Percentiles rank a stretch among this genome's conserved stretches.
Evolutionary conservation across 53 echinoderm and acorn worm species (phyloP).

Genomic region (Crossaster papposus): DNA sequence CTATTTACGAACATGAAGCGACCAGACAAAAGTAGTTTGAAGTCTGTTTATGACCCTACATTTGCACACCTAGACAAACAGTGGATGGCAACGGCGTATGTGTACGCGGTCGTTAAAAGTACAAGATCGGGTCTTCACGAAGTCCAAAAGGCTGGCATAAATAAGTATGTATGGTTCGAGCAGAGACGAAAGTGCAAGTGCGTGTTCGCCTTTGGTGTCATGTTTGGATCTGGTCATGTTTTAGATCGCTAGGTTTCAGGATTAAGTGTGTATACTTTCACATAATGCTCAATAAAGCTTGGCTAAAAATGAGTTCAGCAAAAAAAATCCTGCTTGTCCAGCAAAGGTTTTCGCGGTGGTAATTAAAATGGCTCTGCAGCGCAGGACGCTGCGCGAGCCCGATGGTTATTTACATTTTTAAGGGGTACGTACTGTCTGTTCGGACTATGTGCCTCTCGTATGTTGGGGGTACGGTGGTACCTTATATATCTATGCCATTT

Average conservation of each 20-base stretch:
- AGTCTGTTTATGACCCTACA: neutral
- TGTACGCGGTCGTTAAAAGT: conserved; percentile 37
- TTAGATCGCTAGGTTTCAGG: neutral
- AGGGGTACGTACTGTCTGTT: neutral
- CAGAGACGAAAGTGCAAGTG: neutral
- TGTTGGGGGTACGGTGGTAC: neutral
- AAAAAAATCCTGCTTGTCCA: too few species aligned
- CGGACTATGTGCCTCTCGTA: neutral
- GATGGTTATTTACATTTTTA: neutral
- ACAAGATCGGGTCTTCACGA: neutral
- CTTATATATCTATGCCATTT: neutral
- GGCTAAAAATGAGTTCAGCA: too few species aligned
- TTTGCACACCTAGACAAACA: neutral
- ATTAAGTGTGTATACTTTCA: neutral
- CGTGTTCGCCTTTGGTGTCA: neutral
- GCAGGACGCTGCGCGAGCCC: neutral
- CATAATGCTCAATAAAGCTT: too few species aligned
- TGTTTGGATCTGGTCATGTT: too few species aligned
- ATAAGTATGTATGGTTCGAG: too few species aligned
- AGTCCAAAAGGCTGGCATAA: neutral
- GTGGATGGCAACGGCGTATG: conserved; percentile 5
- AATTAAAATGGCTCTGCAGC: too few species aligned
- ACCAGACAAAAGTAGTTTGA: neutral
- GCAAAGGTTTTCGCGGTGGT: too few species aligned
- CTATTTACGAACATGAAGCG: neutral